Base-by-base conservation (phyloP, 1,140 invertebrate species). In the Microplitis demolitor region DNA sequence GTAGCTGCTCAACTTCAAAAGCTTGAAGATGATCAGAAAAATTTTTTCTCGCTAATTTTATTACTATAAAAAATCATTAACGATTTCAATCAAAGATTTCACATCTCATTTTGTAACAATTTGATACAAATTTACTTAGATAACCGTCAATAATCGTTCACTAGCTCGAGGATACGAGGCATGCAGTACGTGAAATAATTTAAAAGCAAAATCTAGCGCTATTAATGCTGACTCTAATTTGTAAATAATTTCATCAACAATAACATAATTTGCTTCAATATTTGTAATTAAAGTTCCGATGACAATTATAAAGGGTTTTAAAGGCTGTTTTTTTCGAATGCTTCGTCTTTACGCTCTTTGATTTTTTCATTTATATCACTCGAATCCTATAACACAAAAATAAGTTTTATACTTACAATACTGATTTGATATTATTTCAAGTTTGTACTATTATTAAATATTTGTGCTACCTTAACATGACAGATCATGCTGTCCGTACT, bases 241-340 rank as follows among this genome's bases (percentile, higher is more conserved):
- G 14, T 35, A 64, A 4, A 35, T 64, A 3, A 37, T 37, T 2
- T 37, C 35, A 37, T 64, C 62, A 3, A 64, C 31, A n/a, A n/a
- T n/a, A n/a, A 64, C 62, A 37, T 35, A 64, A 2, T 31, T 4
- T 37, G 62, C 4, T 9, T 31, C 4, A 37, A 64, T 64, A 35
- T 64, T 14, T 5, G n/a, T 37, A 3, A 64, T 14, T 35, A 5
- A 2, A 34, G 24, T 34, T 2, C 62, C 62, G 4, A 64, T 34
- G 11, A 64, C 34, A 37, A 64, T 35, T 34, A 64, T 9, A 14
- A 64, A 64, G 35, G 62, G 62, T 64, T 64, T 31, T 33, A 64
- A 14, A 4, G 58, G 34, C 24, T 61, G 31, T 37, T 64, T 53
- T 3, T 4, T 16, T 11, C 3, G 11, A 16, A n/a, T 53, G 51